A percentile compares a stretch with the other conserved stretches of the same genome.
phyloP scores from a whole-genome alignment of 2,888 invertebrate genomes.

The Andrena dorsata region DNA sequence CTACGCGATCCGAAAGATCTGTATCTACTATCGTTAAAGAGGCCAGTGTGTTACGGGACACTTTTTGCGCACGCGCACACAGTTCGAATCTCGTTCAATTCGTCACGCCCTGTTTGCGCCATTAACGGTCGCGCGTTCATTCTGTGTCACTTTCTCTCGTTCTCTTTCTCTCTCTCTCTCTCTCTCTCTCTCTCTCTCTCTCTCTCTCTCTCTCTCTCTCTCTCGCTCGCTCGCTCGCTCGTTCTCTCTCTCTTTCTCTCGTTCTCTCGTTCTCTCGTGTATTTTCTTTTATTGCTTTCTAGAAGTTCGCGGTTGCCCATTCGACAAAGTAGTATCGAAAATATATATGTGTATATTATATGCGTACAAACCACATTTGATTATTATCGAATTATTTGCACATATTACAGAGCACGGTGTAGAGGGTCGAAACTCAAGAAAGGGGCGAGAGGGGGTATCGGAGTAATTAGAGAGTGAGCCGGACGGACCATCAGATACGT shows the following conservation, averaged over 20 bases:
- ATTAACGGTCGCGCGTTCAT: neutral
- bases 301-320: conserved; percentile 64
- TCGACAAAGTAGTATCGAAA: conserved; percentile 78
- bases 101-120: conserved; percentile 35
- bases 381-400: conserved; percentile 82
- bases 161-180: neutral
- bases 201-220: neutral
- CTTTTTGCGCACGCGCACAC: conserved; percentile 30
- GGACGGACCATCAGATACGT: conserved; percentile 73
- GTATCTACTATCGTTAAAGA: conserved; percentile 55
- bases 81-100: conserved; percentile 30
- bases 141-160: neutral
- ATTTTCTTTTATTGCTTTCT: conserved; percentile 67
- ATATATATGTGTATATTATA: conserved; percentile 77
- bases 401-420: conserved; percentile 76
- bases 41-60: conserved; percentile 49
- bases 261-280: conserved; percentile 2
- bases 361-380: conserved; percentile 74
- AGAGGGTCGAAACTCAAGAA: conserved; percentile 62
- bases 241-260: conserved; percentile 8
- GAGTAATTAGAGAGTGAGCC: conserved; percentile 70
- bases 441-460: conserved; percentile 61
- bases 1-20: conserved; percentile 37
- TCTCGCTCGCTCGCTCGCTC: conserved; percentile 16
- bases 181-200: conserved; percentile 6